These are phyloP conservation scores for Beroe forskalii DNA, from an alignment of 37 sponge, comb jelly and placozoan genomes.

Conservation along the genomic window DNA sequence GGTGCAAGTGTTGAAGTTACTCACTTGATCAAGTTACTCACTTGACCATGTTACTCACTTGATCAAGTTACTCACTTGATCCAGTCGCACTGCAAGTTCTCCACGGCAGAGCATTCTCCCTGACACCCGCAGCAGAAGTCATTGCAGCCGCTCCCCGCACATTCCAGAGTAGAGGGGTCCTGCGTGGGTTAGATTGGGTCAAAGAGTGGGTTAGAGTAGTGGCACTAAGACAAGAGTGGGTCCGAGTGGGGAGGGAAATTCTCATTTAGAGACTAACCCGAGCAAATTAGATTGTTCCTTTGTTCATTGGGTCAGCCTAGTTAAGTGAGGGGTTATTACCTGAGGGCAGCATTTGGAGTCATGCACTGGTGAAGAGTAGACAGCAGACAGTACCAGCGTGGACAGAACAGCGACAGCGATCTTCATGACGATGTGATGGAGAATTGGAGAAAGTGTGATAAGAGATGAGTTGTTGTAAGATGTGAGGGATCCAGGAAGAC, in stretches of 20 bases:
- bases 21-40: no score
- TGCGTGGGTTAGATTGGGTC: background rate
- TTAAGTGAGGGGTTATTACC: no score
- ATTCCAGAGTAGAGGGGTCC: slow-evolving; percentile 22
- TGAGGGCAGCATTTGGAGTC: slow-evolving; percentile 26
- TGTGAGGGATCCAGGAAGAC: no score
- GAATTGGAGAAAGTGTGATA: no score
- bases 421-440: background rate
- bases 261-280: no score
- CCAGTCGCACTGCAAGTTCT: slow-evolving; percentile 36
- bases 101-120: background rate
- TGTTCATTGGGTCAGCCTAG: no score
- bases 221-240: no score
- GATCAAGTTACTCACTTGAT: slow-evolving; percentile 59
- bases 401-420: background rate
- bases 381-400: background rate
- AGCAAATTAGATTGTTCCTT: no score
- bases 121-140: slow-evolving; percentile 59
- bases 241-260: no score
- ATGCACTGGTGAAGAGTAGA: background rate
- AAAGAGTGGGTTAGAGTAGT: background rate
- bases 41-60: no score
- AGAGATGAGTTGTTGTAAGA: no score
- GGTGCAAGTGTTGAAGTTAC: no score
- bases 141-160: slow-evolving; percentile 18